These are phyloP conservation scores for Smutsia temminckii DNA, from an alignment of 2,797 vertebrate species.

Conservation along the genomic window DNA sequence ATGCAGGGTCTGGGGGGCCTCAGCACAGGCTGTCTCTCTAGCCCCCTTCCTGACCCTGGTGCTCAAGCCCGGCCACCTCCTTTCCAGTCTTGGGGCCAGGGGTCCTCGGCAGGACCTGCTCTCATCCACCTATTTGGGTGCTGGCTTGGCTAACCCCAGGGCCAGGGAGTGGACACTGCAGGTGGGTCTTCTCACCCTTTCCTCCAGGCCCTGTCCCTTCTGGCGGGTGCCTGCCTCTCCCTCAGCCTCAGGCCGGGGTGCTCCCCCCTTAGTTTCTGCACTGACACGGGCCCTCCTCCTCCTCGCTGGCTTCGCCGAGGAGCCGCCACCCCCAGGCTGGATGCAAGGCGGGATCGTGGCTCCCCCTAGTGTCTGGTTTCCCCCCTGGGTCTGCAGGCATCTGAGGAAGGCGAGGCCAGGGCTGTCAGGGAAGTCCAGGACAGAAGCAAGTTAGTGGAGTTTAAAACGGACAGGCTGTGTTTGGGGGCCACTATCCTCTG, in stretches of 20 bases:
- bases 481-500: rapidly evolving
- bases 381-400: not conserved
- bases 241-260: rapidly evolving
- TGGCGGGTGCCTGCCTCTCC: not conserved
- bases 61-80: not conserved
- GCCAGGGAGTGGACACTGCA: not conserved
- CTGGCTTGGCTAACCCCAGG: not conserved
- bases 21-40: rapidly evolving
- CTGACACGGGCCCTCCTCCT: not conserved
- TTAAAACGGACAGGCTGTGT: not conserved
- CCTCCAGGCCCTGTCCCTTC: no score
- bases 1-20: not conserved
- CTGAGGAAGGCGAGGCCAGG: rapidly evolving
- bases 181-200: not conserved
- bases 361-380: not conserved
- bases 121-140: not conserved
- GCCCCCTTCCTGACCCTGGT: not conserved
- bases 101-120: not conserved
- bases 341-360: not conserved
- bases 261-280: not conserved
- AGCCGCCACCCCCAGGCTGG: not conserved
- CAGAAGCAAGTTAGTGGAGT: not conserved
- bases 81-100: not conserved
- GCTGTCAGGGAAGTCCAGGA: rapidly evolving
- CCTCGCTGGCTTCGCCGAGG: not conserved